Percentiles rank a stretch among this genome's conserved stretches.
Conservation (phyloP, 2,888 invertebrate species). For the Phortica okadai region DNA sequence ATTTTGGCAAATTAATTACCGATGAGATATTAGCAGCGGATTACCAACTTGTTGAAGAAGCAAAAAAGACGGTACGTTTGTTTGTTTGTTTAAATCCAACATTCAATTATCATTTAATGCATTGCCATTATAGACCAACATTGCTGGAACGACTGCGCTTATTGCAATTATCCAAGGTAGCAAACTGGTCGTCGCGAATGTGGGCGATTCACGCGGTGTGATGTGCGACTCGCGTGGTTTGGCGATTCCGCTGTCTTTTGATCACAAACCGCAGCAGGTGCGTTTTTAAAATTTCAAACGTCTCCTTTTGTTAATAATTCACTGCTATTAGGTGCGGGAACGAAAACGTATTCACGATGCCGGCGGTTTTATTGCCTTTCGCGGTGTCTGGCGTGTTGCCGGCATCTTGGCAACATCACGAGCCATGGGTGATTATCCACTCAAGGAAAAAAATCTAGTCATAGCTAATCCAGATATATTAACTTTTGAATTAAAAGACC, state of each 20-base stretch:
- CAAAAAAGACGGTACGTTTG: constrained; percentile 82
- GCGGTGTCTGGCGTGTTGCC: constrained; percentile 97
- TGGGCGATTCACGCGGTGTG: constrained; percentile 96
- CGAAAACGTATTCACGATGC: constrained; percentile 94
- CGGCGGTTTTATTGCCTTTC: constrained; percentile 95
- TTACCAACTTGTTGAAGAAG: constrained; percentile 86
- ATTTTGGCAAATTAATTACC: constrained; percentile 88
- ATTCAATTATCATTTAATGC: background rate
- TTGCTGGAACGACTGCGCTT: constrained; percentile 93
- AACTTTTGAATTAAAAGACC: constrained; percentile 91
- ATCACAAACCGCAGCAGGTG: constrained; percentile 98
- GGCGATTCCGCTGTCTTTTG: constrained; percentile 94
- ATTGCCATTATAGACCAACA: constrained; percentile 78
- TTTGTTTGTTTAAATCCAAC: background rate
- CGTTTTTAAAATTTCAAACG: background rate
- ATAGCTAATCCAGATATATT: constrained; percentile 97
- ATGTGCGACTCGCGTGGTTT: constrained; percentile 94
- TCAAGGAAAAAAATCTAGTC: constrained; percentile 94
- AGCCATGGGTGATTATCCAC: constrained; percentile 95
- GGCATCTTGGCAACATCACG: constrained; percentile 96
- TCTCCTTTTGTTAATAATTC: background rate
- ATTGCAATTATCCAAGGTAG: constrained; percentile 91
- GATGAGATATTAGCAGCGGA: constrained; percentile 93
- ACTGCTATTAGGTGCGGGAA: constrained; percentile 85
- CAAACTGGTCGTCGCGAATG: constrained; percentile 93